Conservation (phyloP, 1,140 invertebrate genomes). For the Plodia interpunctella region DNA sequence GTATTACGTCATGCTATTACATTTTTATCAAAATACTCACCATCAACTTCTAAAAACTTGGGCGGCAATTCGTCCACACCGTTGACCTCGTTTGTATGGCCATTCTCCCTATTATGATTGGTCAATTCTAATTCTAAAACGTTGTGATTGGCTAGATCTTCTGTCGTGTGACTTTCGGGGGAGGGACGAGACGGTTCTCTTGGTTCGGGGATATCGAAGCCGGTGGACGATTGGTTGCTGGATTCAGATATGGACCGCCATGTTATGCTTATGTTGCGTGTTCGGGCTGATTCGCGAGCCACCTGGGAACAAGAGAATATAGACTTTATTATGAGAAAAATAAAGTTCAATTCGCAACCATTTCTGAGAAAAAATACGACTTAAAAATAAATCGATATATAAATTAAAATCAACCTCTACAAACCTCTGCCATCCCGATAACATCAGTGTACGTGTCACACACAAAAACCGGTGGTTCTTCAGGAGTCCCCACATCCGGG, state of each 20-base stretch:
- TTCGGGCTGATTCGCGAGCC: conserved; percentile 40
- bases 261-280: conserved; percentile 61
- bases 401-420: conserved; percentile 10
- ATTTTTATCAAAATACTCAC: conserved; percentile 29
- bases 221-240: conserved; percentile 67
- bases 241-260: conserved; percentile 70
- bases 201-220: conserved; percentile 57
- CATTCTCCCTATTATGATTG: conserved; percentile 20
- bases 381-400: background rate
- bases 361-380: background rate
- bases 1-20: no score
- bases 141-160: conserved; percentile 37
- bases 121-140: background rate
- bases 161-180: conserved; percentile 19
- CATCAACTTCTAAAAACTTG: conserved; percentile 55
- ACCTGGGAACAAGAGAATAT: conserved; percentile 25
- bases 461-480: conserved; percentile 49
- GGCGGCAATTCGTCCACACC: conserved; percentile 35
- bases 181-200: background rate
- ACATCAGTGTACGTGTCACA: conserved; percentile 47
- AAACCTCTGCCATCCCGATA: conserved; percentile 46
- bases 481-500: conserved; percentile 32
- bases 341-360: background rate
- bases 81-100: conserved; percentile 20
- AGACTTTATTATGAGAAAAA: no score